Evolutionary conservation across 2,888 invertebrate species (phyloP), one percentile per base, ranked within the genome.

Genomic region (Disparrhopalites patrizii): DNA sequence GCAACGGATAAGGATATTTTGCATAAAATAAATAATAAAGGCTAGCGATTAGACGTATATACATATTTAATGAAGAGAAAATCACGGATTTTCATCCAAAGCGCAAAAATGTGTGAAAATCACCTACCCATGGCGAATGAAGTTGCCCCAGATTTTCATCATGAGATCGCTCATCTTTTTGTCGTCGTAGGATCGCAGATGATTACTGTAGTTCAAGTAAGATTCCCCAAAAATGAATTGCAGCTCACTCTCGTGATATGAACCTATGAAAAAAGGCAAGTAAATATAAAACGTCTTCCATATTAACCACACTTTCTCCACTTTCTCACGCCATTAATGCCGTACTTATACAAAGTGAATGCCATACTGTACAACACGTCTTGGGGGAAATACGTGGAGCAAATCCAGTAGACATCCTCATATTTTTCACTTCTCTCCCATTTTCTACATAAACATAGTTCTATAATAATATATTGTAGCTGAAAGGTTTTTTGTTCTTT

Each of bases 141-240:
- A 82, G 73, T 81, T 81, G 5, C 79, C 71, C 76, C 76, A 76
- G 23, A 75, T 66, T 20, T 64, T 77, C 77, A 82, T 81, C 78
- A 81, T 80, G 70, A 79, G 79, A 69, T 81, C 79, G 54, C 81
- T 81, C 68, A 82, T 80, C 71, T 81, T 80, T 65, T 79, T 77
- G 73, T 82, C 82, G 54, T 78, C 71, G 28, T 75, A 74, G 5
- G 73, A 69, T 33, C 77, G 71, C n/a, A 78, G 70, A 60, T 77
- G 77, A 70, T 77, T 79, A 36, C 70, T 75, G 65, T 76, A 76
- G 65, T 81, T 81, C 65, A 82, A 76, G 70, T 79, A 82, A 0
- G 82, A 81, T 64, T 80, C 79, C 0, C 82, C 82, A 74, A 82
- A 81, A 52, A 82, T 76, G 71, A 81, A 82, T 71, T 81, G 81